Base-by-base conservation (phyloP, 2,888 invertebrate species). In the Phymatocera aterrima region DNA sequence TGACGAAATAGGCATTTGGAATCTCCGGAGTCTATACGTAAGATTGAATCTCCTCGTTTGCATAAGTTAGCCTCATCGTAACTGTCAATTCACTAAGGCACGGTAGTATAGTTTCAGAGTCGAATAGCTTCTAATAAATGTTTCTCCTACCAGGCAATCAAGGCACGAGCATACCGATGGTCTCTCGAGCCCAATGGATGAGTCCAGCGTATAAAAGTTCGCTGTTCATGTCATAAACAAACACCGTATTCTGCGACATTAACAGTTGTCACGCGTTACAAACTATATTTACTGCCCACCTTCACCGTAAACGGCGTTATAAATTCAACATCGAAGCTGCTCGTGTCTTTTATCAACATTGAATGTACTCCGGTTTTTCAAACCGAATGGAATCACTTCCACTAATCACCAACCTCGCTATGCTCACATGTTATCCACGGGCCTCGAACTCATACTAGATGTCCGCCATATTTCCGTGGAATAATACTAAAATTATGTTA, bases 21-120 rank as follows among this genome's bases (percentile, higher is more conserved):
- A 65, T 40, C 18, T 65, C 46, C 18, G 24, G 46, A n/a, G 21
- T 68, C 46, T 87, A 88, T 87, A 86, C 84, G 82, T 84, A 83
- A 87, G 86, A 89, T 90, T 87, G 88, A 89, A 90, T 89, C 88
- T 88, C 87, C 89, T 90, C 84, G 89, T 90, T 90, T 90, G 88
- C 90, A 90, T 90, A 90, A 90, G 87, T 87, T 87, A 88, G 86
- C 88, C 84, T 88, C 86, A 87, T 85, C 87, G 87, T 89, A 88
- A 89, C 89, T 86, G 84, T 85, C 84, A 90, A 90, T 90, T 90
- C 89, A 90, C 88, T 89, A 84, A 88, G 88, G 87, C 87, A 87
- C 84, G 87, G 87, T 87, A 85, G 87, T 90, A 90, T 90, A 88
- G 90, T 90, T 90, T 90, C 87, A 86, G 87, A 85, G 86, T 86